phyloP scores from a whole-genome alignment of 2,888 invertebrate genomes.

The Neelides folsomi region DNA sequence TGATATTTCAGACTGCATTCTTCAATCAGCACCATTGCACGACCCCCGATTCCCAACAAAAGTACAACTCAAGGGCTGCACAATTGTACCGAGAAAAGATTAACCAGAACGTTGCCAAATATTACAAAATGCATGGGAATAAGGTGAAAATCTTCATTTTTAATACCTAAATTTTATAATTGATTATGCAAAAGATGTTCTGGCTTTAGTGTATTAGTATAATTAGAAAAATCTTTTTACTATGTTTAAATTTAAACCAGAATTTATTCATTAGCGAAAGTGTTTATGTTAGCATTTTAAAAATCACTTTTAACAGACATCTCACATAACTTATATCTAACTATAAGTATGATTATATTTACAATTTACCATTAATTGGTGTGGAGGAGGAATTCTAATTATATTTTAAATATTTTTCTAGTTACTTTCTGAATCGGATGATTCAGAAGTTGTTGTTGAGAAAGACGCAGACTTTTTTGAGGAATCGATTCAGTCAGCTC shows the following conservation, averaged over 20 bases:
- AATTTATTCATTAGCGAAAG: too few relatives aligned
- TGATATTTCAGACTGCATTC: conserved; percentile 67
- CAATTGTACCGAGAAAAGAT: conserved; percentile 86
- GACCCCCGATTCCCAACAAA: conserved; percentile 85
- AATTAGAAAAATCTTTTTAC: too few relatives aligned
- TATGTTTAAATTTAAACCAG: too few relatives aligned
- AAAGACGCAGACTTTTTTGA: conserved; percentile 84
- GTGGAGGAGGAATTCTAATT: conserved; percentile 1
- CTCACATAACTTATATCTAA: too few relatives aligned
- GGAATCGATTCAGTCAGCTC: conserved; percentile 43
- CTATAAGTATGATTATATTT: too few relatives aligned
- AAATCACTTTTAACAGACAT: too few relatives aligned
- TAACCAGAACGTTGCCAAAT: conserved; percentile 62
- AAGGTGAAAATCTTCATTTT: too few relatives aligned
- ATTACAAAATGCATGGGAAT: conserved; percentile 73
- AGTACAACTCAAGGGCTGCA: conserved; percentile 92
- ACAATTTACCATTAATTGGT: too few relatives aligned
- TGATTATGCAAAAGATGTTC: too few relatives aligned
- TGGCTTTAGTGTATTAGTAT: too few relatives aligned
- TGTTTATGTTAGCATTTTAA: too few relatives aligned
- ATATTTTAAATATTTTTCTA: conserved; percentile 6
- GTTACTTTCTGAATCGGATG: conserved; percentile 34
- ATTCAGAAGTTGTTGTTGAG: conserved; percentile 38
- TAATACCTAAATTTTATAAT: too few relatives aligned
- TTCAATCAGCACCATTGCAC: conserved; percentile 87